Evolutionary conservation across 2,113 vertebrate genomes (phyloP).

Genomic region (Platichthys stellatus): DNA sequence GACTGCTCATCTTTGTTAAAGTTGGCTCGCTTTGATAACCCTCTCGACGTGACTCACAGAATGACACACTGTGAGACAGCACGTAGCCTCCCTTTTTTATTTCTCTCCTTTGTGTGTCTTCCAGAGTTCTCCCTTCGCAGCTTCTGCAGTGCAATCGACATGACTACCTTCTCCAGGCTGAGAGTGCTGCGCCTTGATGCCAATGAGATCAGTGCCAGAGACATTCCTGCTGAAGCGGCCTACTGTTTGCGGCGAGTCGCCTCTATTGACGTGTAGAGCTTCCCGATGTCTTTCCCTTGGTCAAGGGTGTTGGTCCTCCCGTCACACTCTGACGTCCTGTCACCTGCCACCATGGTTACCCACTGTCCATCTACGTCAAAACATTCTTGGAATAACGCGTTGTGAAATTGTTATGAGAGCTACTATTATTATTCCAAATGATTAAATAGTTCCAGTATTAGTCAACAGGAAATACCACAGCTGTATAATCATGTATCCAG

Average conservation of each 20-base stretch:
- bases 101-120: constrained; percentile 49
- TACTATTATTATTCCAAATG: constrained; percentile 5
- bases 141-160: constrained; percentile 89
- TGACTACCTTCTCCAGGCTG: constrained; percentile 88
- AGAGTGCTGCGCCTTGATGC: constrained; percentile 92
- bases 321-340: not conserved
- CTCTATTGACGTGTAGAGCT: constrained; percentile 77
- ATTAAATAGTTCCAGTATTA: constrained; percentile 31
- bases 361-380: not conserved
- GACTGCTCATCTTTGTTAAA: not conserved
- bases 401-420: not conserved
- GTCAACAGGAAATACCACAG: constrained; percentile 52
- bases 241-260: constrained; percentile 90
- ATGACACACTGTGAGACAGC: not conserved
- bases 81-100: not conserved
- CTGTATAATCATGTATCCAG: constrained; percentile 38
- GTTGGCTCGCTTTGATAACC: not conserved
- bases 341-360: not conserved
- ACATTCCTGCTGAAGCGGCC: constrained; percentile 88
- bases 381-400: not conserved
- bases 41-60: not conserved
- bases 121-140: constrained; percentile 91
- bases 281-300: not conserved
- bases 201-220: constrained; percentile 85
- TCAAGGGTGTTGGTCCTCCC: not conserved